Evolutionary conservation across 2,113 vertebrate genomes (phyloP), one percentile per base, ranked within the genome.

Genomic region (Mystacornis crossleyi): DNA sequence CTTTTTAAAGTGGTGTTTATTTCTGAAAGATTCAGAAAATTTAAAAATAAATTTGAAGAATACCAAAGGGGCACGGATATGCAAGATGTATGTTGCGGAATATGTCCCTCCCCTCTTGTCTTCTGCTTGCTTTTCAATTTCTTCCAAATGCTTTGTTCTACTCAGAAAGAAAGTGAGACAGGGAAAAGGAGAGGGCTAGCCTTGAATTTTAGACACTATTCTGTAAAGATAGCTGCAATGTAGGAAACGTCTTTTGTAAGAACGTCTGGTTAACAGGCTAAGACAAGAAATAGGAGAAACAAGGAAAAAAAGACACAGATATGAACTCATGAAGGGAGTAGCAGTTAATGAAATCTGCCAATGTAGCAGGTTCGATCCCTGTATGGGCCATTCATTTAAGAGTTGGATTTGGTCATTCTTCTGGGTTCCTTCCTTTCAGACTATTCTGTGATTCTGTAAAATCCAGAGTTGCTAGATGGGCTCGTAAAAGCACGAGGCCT

Each of bases 321-420:
- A 16, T 3, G 45, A 12, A 74, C 40, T 51, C 8, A 6, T 11
- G 19, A 75, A 38, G 20, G 9, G 3, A 90, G 8, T 3, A 31
- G 26, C 18, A 81, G 45, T 42, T 40, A 73, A 47, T 4, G 1
- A 73, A 77, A 51, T 18, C 36, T 51, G 6, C 38, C 18, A 43
- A 60, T 2, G 8, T 18, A 0, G 0, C 26, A 51, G 11, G 3
- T 51, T 86, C 1, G 0, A 33, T 25, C 21, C 8, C 19, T 23
- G 14, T 26, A 14, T 8, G 26, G 20, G 33, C 14, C 36, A 12
- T 18, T 34, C 12, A 15, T 67, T 51, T 15, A 36, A 36, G 20
- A 26, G 31, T 8, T 2, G 3, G 25, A 20, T 17, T 50, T 34
- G 20, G 5, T 51, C 36, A 43, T 67, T 14, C 21, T 60, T 58